Conservation (phyloP, 2,797 vertebrate species). For the Lepilemur septentrionalis region DNA sequence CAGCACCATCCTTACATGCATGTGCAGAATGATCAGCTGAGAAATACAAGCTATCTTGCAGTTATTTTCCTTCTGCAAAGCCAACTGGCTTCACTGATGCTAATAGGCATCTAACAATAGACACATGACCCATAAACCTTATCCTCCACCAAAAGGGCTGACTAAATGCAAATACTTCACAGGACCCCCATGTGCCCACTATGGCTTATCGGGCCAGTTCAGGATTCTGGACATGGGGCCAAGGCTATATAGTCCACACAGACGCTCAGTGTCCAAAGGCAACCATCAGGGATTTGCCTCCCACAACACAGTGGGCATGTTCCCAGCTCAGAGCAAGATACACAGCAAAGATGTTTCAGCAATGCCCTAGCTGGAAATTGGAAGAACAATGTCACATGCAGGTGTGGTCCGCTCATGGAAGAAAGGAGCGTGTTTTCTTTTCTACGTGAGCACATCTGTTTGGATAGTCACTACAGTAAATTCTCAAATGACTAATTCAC, state of each 20-base stretch:
- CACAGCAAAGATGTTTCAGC: neutral
- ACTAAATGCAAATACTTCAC: neutral
- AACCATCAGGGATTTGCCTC: neutral
- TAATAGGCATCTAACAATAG: neutral
- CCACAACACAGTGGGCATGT: neutral
- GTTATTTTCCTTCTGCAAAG: neutral
- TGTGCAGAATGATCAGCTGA: neutral
- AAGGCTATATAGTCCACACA: neutral
- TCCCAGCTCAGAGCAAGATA: neutral
- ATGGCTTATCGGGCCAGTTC: neutral
- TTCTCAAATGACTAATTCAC: constrained; percentile 52
- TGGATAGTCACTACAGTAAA: constrained; percentile 44
- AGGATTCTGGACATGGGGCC: neutral
- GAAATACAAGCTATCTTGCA: neutral
- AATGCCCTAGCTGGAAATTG: neutral
- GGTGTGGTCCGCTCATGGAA: neutral
- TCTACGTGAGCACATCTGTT: neutral
- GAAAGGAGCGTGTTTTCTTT: neutral
- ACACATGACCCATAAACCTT: neutral
- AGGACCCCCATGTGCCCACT: neutral
- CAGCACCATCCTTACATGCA: neutral
- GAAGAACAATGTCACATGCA: neutral
- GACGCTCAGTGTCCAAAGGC: neutral
- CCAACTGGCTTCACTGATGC: neutral
- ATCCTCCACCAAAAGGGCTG: neutral